Evolutionary conservation across 1,140 invertebrate species (phyloP).

Genomic region (Littorina saxatilis): DNA sequence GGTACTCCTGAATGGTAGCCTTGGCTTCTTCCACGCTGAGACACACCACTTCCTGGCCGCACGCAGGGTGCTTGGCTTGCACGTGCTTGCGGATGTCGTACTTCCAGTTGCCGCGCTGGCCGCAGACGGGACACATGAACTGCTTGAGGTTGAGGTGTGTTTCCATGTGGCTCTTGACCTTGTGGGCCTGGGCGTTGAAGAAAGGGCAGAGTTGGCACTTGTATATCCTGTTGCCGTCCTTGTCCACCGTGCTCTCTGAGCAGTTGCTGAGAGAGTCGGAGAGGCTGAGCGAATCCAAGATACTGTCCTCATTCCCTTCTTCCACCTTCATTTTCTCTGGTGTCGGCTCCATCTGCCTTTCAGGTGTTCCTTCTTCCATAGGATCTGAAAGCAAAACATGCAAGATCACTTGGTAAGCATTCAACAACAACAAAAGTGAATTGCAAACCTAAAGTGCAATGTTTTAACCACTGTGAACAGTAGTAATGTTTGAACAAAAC

Average conservation of each 20-base stretch:
- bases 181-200: conserved; percentile 65
- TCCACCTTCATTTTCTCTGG: neutral
- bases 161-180: conserved; percentile 70
- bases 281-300: neutral
- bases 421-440: no score
- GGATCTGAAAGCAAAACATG: no score
- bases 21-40: conserved; percentile 71
- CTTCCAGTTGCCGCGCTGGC: conserved; percentile 72
- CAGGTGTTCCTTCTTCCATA: no score
- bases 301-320: neutral
- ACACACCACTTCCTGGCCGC: conserved; percentile 63
- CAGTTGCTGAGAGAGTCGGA: conserved; percentile 6
- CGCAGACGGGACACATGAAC: conserved; percentile 73
- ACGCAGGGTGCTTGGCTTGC: conserved; percentile 63
- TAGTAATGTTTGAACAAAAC: no score
- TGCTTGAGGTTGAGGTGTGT: conserved; percentile 72
- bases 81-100: conserved; percentile 76
- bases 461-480: no score
- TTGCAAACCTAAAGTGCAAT: no score
- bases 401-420: no score
- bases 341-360: no score
- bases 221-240: conserved; percentile 41
- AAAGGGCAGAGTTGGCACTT: conserved; percentile 70
- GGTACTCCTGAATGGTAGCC: conserved; percentile 69
- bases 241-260: neutral